Evolutionary conservation across 2,113 vertebrate genomes (phyloP).

Genomic region (Lepus timidus): DNA sequence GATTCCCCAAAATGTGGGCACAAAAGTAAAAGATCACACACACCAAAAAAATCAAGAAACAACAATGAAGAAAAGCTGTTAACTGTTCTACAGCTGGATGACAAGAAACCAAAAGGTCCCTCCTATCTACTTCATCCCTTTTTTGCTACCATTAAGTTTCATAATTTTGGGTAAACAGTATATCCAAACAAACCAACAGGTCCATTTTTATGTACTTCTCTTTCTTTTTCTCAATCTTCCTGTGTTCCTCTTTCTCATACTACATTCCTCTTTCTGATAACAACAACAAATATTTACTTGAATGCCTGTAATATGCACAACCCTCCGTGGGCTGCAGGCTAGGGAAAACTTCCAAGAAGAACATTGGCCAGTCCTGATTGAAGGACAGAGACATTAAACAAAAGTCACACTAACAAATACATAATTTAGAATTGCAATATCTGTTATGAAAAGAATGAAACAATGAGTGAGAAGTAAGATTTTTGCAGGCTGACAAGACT

Average conservation of each 20-base stretch:
- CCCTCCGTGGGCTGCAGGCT: not conserved
- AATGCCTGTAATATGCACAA: slow-evolving; percentile 39
- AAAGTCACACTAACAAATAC: slow-evolving; percentile 33
- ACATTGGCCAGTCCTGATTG: slow-evolving; percentile 21
- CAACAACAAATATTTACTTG: slow-evolving; percentile 71
- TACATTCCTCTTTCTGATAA: slow-evolving; percentile 34
- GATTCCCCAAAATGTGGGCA: slow-evolving; percentile 34
- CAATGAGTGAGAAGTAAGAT: not conserved
- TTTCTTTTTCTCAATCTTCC: slow-evolving; percentile 66
- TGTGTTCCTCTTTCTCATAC: slow-evolving; percentile 59
- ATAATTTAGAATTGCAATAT: slow-evolving; percentile 40
- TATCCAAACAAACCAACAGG: slow-evolving; percentile 38
- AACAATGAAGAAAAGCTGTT: slow-evolving; percentile 28
- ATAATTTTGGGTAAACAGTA: slow-evolving; percentile 40
- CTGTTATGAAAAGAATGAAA: slow-evolving; percentile 3
- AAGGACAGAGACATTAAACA: not conserved
- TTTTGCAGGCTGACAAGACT: slow-evolving; percentile 12
- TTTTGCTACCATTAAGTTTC: not conserved
- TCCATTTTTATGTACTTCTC: slow-evolving; percentile 73
- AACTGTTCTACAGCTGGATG: not conserved
- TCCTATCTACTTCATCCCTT: not conserved
- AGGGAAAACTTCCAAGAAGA: slow-evolving; percentile 41
- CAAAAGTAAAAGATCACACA: slow-evolving; percentile 29
- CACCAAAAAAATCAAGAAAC: slow-evolving; percentile 6
- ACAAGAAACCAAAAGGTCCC: slow-evolving; percentile 6